Conservation (phyloP, 2,888 invertebrate genomes). For the Matsumyia berberina region DNA sequence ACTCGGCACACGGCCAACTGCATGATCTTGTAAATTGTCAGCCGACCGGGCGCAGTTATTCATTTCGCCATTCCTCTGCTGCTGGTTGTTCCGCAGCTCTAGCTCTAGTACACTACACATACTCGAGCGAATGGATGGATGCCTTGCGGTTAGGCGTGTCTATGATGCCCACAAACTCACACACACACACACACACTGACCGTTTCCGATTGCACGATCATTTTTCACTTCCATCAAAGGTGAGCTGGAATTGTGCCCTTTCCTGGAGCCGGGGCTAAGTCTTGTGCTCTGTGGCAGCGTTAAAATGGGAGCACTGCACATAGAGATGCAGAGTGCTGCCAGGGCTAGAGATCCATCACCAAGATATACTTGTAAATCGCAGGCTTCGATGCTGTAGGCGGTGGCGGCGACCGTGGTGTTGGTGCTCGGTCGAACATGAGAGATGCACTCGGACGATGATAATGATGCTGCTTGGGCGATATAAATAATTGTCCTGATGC, state of each 20-base stretch:
- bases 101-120: slow-evolving; percentile 28
- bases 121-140: slow-evolving; percentile 59
- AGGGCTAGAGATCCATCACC: slow-evolving; percentile 72
- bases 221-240: slow-evolving; percentile 74
- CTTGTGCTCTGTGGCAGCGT: slow-evolving; percentile 48
- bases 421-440: slow-evolving; percentile 20
- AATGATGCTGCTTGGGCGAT: slow-evolving; percentile 71
- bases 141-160: slow-evolving; percentile 83
- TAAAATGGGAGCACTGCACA: slow-evolving; percentile 71
- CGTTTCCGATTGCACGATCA: slow-evolving; percentile 70
- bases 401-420: neutral
- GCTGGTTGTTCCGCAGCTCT: slow-evolving; percentile 23
- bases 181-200: slow-evolving; percentile 16
- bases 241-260: slow-evolving; percentile 61
- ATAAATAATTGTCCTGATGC: slow-evolving; percentile 76
- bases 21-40: slow-evolving; percentile 77
- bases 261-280: slow-evolving; percentile 40
- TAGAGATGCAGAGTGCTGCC: slow-evolving; percentile 68
- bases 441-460: slow-evolving; percentile 52
- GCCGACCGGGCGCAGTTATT: slow-evolving; percentile 57
- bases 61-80: slow-evolving; percentile 67
- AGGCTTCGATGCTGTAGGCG: slow-evolving; percentile 74
- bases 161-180: slow-evolving; percentile 43
- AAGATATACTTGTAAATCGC: slow-evolving; percentile 74
- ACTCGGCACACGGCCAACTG: slow-evolving; percentile 76